Conservation (phyloP, 2,888 invertebrate species). For the Cyclophora albipunctata region DNA sequence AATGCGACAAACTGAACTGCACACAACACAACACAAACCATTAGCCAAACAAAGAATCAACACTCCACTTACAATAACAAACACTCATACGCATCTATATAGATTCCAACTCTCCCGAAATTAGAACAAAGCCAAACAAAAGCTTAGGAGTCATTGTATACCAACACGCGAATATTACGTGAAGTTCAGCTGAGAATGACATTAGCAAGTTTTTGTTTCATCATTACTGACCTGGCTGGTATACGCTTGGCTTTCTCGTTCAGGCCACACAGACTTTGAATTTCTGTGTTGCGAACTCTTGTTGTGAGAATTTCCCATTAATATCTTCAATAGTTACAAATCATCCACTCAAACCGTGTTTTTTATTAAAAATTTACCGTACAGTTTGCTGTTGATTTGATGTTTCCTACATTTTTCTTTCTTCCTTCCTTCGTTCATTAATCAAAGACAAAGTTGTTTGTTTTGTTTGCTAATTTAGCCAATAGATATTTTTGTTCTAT, state of each 20-base stretch:
- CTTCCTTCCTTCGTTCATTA: too few relatives aligned
- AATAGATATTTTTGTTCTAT: too few relatives aligned
- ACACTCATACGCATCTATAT: constrained; percentile 19
- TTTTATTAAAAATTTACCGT: constrained; percentile 17
- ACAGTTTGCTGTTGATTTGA: constrained; percentile 2
- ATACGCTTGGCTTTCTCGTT: constrained; percentile 58
- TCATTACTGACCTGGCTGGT: constrained; percentile 62
- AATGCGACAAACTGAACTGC: constrained; percentile 75
- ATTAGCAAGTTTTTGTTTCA: constrained; percentile 68
- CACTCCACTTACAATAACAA: constrained; percentile 32
- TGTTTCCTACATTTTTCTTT: constrained; percentile 16
- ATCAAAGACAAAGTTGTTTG: too few relatives aligned
- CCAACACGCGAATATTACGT: constrained; percentile 54
- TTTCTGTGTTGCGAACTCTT: constrained; percentile 44
- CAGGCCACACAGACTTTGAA: constrained; percentile 43
- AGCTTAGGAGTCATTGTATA: constrained; percentile 31
- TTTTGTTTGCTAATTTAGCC: too few relatives aligned
- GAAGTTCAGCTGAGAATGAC: constrained; percentile 72
- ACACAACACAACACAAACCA: constrained; percentile 27
- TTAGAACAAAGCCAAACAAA: constrained; percentile 37
- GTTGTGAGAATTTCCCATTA: constrained; percentile 69
- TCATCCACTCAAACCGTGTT: constrained; percentile 8
- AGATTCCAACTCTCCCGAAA: constrained; percentile 23
- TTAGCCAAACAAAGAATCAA: constrained; percentile 26
- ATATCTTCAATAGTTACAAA: constrained; percentile 19